These are phyloP conservation scores for Tetheella fluctuosa DNA, from an alignment of 2,888 invertebrate genomes.

Conservation along the genomic window DNA sequence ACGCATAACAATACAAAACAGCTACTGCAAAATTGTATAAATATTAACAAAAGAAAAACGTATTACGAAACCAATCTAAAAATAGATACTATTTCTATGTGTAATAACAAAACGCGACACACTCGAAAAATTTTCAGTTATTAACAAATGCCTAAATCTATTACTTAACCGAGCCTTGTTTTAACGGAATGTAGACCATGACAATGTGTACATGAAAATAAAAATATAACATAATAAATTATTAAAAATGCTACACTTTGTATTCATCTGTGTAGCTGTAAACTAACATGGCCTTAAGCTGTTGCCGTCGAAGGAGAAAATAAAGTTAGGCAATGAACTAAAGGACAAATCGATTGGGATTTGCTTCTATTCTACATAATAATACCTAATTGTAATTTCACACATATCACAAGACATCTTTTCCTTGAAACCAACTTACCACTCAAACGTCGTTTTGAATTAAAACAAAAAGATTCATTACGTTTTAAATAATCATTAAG, in stretches of 20 bases:
- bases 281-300: too few species aligned
- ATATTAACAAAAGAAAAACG: too few species aligned
- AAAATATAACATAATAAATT: not conserved
- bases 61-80: too few species aligned
- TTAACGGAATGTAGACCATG: not conserved
- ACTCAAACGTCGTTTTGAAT: slow-evolving; percentile 13
- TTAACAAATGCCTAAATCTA: not conserved
- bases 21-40: too few species aligned
- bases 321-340: not conserved
- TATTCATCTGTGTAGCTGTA: not conserved
- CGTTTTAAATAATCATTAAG: slow-evolving; percentile 22
- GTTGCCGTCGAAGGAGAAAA: not conserved
- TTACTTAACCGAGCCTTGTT: not conserved
- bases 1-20: too few species aligned
- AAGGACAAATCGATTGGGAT: not conserved
- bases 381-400: slow-evolving; percentile 13
- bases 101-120: too few species aligned
- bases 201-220: not conserved
- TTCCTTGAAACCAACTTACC: slow-evolving; percentile 14
- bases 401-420: slow-evolving; percentile 26
- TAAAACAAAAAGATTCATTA: slow-evolving; percentile 21
- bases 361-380: not conserved
- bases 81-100: too few species aligned
- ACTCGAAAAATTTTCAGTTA: not conserved
- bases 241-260: not conserved